phyloP scores from a whole-genome alignment of 2,113 vertebrate species.

The Sinocyclocheilus anshuiensis region DNA sequence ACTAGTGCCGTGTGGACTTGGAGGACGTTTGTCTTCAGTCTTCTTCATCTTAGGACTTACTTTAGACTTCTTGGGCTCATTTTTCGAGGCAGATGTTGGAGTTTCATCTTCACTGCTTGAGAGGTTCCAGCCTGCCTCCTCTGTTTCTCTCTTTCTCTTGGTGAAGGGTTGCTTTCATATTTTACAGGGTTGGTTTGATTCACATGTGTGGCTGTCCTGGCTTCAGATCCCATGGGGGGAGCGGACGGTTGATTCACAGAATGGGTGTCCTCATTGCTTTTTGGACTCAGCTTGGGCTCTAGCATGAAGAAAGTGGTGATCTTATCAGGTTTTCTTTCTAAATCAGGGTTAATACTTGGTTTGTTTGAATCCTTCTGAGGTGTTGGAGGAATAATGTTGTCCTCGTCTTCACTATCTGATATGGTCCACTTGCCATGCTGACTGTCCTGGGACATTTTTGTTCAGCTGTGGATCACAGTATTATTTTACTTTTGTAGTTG shows the following conservation, averaged over 20 bases:
- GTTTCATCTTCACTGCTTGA: constrained; percentile 89
- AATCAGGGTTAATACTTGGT: constrained; percentile 12
- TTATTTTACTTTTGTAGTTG: not conserved
- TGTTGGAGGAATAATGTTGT: constrained; percentile 71
- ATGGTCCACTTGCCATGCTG: constrained; percentile 89
- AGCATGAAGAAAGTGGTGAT: constrained; percentile 38
- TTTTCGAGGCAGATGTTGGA: constrained; percentile 14
- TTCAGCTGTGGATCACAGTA: not conserved
- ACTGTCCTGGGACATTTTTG: constrained; percentile 81
- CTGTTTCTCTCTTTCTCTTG: constrained; percentile 78
- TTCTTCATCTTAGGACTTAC: constrained; percentile 64
- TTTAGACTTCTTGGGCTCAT: constrained; percentile 55
- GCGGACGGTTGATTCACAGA: constrained; percentile 59
- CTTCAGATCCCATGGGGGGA: constrained; percentile 77
- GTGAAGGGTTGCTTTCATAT: constrained; percentile 51
- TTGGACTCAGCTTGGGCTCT: constrained; percentile 25
- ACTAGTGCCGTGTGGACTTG: constrained; percentile 58
- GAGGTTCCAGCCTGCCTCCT: constrained; percentile 85
- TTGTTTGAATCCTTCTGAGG: constrained; percentile 55
- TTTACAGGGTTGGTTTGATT: constrained; percentile 79
- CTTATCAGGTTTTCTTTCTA: constrained; percentile 8
- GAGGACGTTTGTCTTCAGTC: constrained; percentile 59
- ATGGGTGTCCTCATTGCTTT: constrained; percentile 40
- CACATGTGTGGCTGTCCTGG: constrained; percentile 75
- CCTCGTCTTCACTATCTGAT: constrained; percentile 93